Evolutionary conservation across 2,797 vertebrate genomes (phyloP), one percentile per base, ranked within the genome.

Genomic region (Hydrocynus forskahlii): DNA sequence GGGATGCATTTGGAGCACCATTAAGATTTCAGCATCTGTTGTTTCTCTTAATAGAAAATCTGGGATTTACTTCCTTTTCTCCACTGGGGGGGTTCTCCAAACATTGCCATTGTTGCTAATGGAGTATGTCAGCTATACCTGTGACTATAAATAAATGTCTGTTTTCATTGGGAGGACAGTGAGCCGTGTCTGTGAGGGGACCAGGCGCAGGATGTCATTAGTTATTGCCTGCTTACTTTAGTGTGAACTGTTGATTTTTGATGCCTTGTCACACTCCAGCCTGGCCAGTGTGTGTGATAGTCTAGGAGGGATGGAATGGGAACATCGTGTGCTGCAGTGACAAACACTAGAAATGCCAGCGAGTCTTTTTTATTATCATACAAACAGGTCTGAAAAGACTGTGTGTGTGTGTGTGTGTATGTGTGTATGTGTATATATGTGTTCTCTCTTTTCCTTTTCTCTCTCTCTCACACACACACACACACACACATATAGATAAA

Each of bases 111-210:
- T 73, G 57, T 79, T 81, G 60, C 74, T 87, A 86, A 86, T 86
- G 69, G 83, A 87, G 81, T 83, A 83, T 81, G n/a, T 66, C 50
- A 75, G 73, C 84, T 69, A 83, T 78, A 80, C 81, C 84, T 72
- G 55, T 75, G 64, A 35, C 71, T 88, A 84, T 81, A 88, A 89
- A 87, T 88, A 86, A 75, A 71, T 63, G 74, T 45, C 79, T 79
- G 80, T 80, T 89, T 89, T 84, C 83, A 84, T 88, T 86, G 86
- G 81, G 76, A 83, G 57, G 50, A 23, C 23, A 60, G 25, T 43
- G 43, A 43, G 43, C 5, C 9, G 43, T 43, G 43, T 43, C 52
- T 17, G 78, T 73, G 62, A 83, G 55, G 48, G 75, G 78, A 81
- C 71, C 43, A 74, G 79, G 76, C 55, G 29, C 25, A 66, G 57